These are phyloP conservation scores for Corythornis madagascariensis DNA, from an alignment of 2,113 vertebrate species.

Conservation along the genomic window DNA sequence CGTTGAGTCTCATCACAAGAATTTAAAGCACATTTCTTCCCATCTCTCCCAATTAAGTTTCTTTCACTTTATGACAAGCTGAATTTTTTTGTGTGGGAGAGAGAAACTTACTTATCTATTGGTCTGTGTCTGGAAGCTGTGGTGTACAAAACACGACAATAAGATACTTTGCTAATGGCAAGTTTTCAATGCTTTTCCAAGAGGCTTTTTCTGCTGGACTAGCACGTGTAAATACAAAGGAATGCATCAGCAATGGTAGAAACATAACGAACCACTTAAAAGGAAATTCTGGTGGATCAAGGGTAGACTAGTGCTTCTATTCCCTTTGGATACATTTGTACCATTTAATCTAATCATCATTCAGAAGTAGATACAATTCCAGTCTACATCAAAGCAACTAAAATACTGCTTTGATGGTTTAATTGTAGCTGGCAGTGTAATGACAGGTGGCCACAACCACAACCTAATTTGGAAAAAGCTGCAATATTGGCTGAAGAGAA, in stretches of 20 bases:
- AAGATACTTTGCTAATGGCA: background rate
- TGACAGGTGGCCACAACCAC: slow-evolving; percentile 68
- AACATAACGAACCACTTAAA: slow-evolving; percentile 19
- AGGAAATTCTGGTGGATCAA: slow-evolving; percentile 20
- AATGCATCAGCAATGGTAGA: background rate
- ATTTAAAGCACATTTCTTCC: background rate
- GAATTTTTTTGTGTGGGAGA: background rate
- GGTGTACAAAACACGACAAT: background rate
- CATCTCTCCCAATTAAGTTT: background rate
- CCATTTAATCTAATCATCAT: slow-evolving; percentile 67
- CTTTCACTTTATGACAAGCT: background rate
- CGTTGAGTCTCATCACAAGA: background rate
- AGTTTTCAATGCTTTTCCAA: background rate
- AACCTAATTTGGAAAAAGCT: slow-evolving; percentile 61
- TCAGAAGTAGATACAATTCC: slow-evolving; percentile 57
- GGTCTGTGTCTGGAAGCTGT: background rate
- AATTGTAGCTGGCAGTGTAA: slow-evolving; percentile 62
- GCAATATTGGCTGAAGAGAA: slow-evolving; percentile 6
- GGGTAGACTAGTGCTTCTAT: background rate
- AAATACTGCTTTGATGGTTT: slow-evolving; percentile 75
- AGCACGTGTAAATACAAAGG: background rate
- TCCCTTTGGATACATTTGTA: slow-evolving; percentile 75
- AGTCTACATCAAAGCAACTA: slow-evolving; percentile 75
- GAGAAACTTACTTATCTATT: background rate
- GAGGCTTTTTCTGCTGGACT: background rate